These are phyloP conservation scores for Mythimna vitellina DNA, from an alignment of 2,888 invertebrate genomes.

Conservation along the genomic window DNA sequence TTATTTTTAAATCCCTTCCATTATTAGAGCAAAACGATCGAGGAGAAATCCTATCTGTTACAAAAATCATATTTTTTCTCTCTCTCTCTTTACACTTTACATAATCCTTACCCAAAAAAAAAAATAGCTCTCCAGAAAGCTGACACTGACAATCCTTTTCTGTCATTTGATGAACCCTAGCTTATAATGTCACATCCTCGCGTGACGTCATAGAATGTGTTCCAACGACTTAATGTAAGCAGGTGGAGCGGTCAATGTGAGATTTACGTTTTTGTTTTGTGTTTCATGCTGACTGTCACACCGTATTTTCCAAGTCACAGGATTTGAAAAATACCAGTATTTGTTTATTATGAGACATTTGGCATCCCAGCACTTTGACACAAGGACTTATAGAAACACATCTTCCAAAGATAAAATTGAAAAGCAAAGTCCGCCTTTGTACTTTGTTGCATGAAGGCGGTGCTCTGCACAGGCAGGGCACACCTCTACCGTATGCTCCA, in stretches of 20 bases:
- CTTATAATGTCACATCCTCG: constrained; percentile 36
- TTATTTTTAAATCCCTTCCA: too few relatives aligned
- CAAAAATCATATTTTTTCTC: too few relatives aligned
- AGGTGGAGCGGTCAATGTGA: constrained; percentile 54
- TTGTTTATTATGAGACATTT: background rate
- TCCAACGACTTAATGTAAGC: constrained; percentile 41
- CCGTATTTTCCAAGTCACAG: constrained; percentile 12
- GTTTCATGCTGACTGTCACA: constrained; percentile 26
- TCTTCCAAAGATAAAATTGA: too few relatives aligned
- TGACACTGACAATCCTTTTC: background rate
- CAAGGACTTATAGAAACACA: too few relatives aligned
- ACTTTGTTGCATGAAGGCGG: too few relatives aligned
- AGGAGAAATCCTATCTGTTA: too few relatives aligned
- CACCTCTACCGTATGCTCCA: too few relatives aligned
- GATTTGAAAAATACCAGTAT: background rate
- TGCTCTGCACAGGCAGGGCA: too few relatives aligned
- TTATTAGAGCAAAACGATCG: too few relatives aligned
- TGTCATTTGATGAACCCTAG: constrained; percentile 20
- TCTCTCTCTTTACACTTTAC: too few relatives aligned
- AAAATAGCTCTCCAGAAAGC: background rate
- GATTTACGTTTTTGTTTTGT: constrained; percentile 57
- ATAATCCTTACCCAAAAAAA: background rate
- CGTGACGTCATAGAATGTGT: constrained; percentile 40
- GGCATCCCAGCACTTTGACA: too few relatives aligned
- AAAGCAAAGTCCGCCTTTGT: too few relatives aligned